Base-by-base conservation (phyloP, 2,888 invertebrate genomes). In the Acrobasis repandana region DNA sequence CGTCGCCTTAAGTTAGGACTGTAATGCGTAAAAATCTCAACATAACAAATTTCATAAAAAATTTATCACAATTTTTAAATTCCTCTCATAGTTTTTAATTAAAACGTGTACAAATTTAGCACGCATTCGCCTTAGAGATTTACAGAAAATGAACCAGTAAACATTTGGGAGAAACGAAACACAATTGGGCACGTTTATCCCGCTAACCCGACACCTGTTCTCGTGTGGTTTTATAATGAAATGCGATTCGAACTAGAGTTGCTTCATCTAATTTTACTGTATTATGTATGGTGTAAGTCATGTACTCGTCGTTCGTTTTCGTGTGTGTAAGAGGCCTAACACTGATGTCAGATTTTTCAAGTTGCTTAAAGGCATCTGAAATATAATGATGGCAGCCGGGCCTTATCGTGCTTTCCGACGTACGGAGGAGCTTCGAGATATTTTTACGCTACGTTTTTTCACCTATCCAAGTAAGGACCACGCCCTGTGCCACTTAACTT, bases 201-300 rank as follows among this genome's bases (percentile, higher is more conserved):
- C 48, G 47, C 56, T 66, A 65, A 67, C 52, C 65, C 65, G 38
- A 63, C 71, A 73, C 71, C 68, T 73, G 74, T 64, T 71, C 62
- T 66, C 62, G 63, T 62, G 60, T 43, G 75, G 73, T 68, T 70
- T 69, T 66, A 71, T 72, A 72, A 75, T 72, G 70, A 74, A 76
- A 74, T 61, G 66, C 65, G 68, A 69, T 73, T 67, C 70, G 64
- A 65, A 70, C 68, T 66, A 63, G 64, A 65, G 58, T 10, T 51
- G 56, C 62, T 60, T 61, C 63, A 62, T 65, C 60, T 65, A 62
- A 67, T 65, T 63, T 65, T 63, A 61, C 64, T 62, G 62, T 67
- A 60, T 56, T 63, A 63, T 56, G 18, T 47, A 0, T 46, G 63
- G 65, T 51, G 1, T 38, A 62, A 63, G 52, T 51, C 1, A 62